Evolutionary conservation across 2,888 invertebrate species (phyloP).

Genomic region (Nephrotoma appendiculata): DNA sequence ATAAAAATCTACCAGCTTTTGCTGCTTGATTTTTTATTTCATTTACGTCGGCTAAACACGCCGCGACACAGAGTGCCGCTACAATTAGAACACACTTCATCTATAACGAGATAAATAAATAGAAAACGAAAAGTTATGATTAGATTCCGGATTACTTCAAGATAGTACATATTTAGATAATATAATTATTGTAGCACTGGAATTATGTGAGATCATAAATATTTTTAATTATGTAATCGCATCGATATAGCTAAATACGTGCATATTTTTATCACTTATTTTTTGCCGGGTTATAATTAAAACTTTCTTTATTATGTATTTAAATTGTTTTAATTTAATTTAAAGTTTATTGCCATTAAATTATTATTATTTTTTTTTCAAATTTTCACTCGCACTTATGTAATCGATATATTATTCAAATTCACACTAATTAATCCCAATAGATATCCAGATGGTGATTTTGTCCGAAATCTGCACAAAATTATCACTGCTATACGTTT

Average conservation of each 20-base stretch:
- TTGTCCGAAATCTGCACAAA: not conserved
- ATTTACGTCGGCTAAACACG: constrained; percentile 42
- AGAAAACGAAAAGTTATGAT: not conserved
- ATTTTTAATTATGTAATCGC: not conserved
- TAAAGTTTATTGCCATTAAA: not conserved
- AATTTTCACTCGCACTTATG: not conserved
- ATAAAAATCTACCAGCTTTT: constrained; percentile 70
- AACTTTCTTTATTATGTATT: not conserved
- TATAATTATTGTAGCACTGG: not conserved
- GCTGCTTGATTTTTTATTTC: constrained; percentile 47
- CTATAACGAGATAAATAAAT: constrained; percentile 30
- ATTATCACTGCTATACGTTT: not conserved
- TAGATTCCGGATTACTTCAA: not conserved
- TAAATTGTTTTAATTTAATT: not conserved
- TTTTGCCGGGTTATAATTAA: not conserved
- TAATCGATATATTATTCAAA: not conserved
- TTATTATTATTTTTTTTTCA: not conserved
- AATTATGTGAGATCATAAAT: not conserved
- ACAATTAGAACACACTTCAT: constrained; percentile 58
- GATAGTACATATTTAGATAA: too few species aligned
- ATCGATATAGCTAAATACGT: not conserved
- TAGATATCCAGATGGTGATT: not conserved
- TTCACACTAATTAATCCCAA: not conserved
- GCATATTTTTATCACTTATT: not conserved
- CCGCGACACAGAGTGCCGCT: constrained; percentile 36